phyloP scores from a whole-genome alignment of 2,113 vertebrate species.

The Cryptotis parvus region DNA sequence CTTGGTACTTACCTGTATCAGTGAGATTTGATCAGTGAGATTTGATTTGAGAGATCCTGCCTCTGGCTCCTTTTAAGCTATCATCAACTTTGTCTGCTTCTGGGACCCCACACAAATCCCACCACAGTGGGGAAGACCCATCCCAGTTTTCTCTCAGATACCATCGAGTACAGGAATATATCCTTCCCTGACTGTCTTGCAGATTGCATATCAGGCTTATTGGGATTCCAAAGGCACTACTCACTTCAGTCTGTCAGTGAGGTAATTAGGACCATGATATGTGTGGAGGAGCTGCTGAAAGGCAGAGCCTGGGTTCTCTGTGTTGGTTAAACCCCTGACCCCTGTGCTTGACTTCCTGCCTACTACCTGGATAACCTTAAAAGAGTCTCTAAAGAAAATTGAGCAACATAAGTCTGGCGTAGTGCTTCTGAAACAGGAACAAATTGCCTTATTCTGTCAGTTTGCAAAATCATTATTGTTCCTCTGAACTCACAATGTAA shows the following conservation, averaged over 20 bases:
- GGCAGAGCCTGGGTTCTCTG: background rate
- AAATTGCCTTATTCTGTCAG: background rate
- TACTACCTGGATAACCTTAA: background rate
- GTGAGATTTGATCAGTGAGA: background rate
- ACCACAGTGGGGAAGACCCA: no score
- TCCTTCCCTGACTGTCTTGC: background rate
- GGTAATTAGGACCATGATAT: no score
- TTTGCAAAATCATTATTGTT: background rate
- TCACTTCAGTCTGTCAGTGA: background rate
- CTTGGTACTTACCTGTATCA: background rate
- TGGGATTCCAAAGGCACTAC: background rate
- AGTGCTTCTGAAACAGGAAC: background rate
- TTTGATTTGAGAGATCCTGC: background rate
- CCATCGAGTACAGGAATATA: background rate
- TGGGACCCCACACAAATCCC: rapidly evolving
- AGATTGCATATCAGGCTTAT: background rate
- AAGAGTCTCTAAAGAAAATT: background rate
- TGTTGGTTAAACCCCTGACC: background rate
- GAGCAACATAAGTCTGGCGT: background rate
- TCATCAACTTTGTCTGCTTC: background rate
- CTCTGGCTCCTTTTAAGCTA: background rate
- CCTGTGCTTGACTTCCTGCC: background rate
- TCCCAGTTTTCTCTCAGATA: background rate
- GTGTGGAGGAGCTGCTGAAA: background rate
- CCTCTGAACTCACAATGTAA: background rate